phyloP scores from a whole-genome alignment of 2,797 vertebrate genomes.

The Bradypus variegatus region DNA sequence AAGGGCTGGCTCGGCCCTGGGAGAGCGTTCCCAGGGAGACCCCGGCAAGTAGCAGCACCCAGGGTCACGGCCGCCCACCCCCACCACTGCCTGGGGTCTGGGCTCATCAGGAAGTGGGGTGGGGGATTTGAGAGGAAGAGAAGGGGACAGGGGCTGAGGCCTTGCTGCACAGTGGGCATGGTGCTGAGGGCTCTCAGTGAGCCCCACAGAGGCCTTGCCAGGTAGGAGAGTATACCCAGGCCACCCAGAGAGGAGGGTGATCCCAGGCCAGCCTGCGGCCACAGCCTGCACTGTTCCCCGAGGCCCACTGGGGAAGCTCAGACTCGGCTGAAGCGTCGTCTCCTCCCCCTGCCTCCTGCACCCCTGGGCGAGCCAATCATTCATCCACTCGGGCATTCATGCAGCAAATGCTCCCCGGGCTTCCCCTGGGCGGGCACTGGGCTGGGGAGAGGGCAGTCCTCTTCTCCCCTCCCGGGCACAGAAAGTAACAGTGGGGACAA shows the following conservation, averaged over 20 bases:
- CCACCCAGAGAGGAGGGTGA: not conserved
- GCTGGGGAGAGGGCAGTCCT: too few relatives aligned
- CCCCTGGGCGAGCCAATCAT: not conserved
- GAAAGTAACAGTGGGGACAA: not conserved
- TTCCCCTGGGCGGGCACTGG: too few relatives aligned
- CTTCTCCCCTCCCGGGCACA: too few relatives aligned
- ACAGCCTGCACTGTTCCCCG: not conserved
- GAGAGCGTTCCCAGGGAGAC: conserved; percentile 67
- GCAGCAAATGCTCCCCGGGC: not conserved
- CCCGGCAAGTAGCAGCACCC: conserved; percentile 43
- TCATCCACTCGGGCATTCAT: not conserved
- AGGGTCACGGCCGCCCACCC: conserved; percentile 46
- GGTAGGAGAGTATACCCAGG: not conserved
- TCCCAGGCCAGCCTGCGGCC: not conserved
- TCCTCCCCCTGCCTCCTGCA: too few relatives aligned
- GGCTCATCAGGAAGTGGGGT: not conserved
- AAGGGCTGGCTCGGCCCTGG: conserved; percentile 69
- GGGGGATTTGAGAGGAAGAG: not conserved
- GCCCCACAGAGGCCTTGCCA: not conserved
- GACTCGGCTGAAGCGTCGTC: not conserved
- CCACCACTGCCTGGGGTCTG: not conserved
- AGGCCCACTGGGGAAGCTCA: not conserved
- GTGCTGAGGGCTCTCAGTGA: too few relatives aligned
- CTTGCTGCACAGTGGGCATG: not conserved
- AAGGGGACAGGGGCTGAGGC: not conserved